phyloP scores from a whole-genome alignment of 2,888 invertebrate genomes.

The Macropis europaea region DNA sequence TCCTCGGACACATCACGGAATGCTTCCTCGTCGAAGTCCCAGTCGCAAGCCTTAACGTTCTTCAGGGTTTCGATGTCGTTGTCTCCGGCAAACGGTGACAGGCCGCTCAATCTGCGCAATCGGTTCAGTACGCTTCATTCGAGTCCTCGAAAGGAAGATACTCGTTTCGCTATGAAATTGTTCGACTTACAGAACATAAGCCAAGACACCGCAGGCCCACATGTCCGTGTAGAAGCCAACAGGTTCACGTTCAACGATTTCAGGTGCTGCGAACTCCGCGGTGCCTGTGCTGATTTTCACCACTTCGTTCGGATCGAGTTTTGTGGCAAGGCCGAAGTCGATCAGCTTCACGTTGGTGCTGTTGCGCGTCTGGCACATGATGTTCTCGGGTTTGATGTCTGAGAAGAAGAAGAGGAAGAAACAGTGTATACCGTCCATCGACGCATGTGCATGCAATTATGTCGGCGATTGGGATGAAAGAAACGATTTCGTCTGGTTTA shows the following conservation, averaged over 20 bases:
- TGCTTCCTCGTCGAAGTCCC: slow-evolving; percentile 99
- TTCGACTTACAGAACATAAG: slow-evolving; percentile 95
- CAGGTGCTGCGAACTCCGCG: slow-evolving; percentile 99
- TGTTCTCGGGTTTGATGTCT: slow-evolving; percentile 98
- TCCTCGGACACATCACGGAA: slow-evolving; percentile 97
- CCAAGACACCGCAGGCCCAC: slow-evolving; percentile 99
- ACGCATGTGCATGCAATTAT: not conserved
- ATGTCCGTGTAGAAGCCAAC: slow-evolving; percentile 99
- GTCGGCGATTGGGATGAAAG: not conserved
- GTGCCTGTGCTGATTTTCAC: slow-evolving; percentile 99
- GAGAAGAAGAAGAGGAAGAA: slow-evolving; percentile 25
- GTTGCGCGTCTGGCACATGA: slow-evolving; percentile 98
- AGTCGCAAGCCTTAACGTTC: slow-evolving; percentile 99
- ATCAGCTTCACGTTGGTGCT: slow-evolving; percentile 98
- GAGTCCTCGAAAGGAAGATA: not conserved
- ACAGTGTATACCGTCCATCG: not conserved
- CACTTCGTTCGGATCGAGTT: slow-evolving; percentile 98
- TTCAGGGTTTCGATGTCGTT: slow-evolving; percentile 98
- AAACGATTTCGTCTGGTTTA: slow-evolving; percentile 64
- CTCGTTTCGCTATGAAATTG: not conserved
- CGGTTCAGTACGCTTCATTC: not conserved
- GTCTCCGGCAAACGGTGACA: slow-evolving; percentile 99
- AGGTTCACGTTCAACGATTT: slow-evolving; percentile 98
- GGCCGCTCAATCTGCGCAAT: slow-evolving; percentile 90
- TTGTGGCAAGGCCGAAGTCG: slow-evolving; percentile 99